These are phyloP conservation scores for Meriones unguiculatus DNA, from an alignment of 2,113 vertebrate species.

Conservation along the genomic window DNA sequence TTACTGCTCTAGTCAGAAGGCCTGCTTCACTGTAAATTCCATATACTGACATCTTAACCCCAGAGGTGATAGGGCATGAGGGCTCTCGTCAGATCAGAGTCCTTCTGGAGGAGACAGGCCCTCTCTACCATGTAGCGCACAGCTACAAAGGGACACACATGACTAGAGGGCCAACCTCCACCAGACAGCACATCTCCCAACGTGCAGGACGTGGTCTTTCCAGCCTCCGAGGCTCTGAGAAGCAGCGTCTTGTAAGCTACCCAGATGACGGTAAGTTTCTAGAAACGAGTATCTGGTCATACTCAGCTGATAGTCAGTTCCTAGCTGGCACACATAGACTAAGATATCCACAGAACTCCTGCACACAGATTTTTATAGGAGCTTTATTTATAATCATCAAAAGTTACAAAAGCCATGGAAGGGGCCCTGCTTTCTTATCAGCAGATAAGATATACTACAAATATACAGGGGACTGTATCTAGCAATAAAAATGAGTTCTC, in stretches of 20 bases:
- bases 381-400: not conserved
- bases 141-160: not conserved
- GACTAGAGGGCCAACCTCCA: not conserved
- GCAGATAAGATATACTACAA: not conserved
- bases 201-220: not conserved
- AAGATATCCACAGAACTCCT: not conserved
- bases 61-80: not conserved
- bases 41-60: not conserved
- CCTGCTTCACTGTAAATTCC: not conserved
- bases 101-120: not conserved
- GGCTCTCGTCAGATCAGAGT: not conserved
- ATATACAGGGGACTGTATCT: not conserved
- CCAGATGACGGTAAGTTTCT: not conserved
- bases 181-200: not conserved
- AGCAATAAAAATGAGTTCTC: not conserved
- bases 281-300: not conserved
- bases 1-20: not conserved
- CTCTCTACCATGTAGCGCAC: not conserved
- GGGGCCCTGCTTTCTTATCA: not conserved
- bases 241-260: not conserved
- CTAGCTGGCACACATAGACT: not conserved
- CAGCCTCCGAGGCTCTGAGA: not conserved
- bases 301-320: not conserved
- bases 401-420: not conserved
- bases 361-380: not conserved